Evolutionary conservation across 2,888 invertebrate species (phyloP), one percentile per base, ranked within the genome.

Genomic region (Oxycera nigricornis): DNA sequence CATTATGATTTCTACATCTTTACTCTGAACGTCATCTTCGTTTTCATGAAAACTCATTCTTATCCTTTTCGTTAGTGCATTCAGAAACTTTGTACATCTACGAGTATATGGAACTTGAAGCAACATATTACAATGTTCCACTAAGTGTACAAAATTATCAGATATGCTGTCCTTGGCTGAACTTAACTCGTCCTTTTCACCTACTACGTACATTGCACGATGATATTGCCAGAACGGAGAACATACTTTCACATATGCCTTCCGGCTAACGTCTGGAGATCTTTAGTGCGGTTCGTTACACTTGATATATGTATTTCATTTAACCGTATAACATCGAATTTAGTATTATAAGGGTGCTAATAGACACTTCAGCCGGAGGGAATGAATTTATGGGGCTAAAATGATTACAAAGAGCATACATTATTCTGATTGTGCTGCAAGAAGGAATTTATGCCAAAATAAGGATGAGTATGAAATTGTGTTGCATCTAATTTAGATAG

Each of bases 281-380:
- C 75, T 78, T 78, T 78, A 77, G 78, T 78, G 79, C 75, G 79
- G 79, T 79, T 79, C 79, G 79, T 79, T 79, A 79, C 78, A 78
- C 79, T 79, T 79, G 79, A 79, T 78, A 78, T 79, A 79, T 78
- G 79, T 76, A 78, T 78, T 79, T 79, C 78, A 79, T 79, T 78
- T 79, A 77, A 78, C 78, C 77, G 76, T 78, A 65, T 65, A 65
- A 65, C 65, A 73, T 65, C 41, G 65, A 80, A 79, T 82, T 79
- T 80, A 80, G 81, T 81, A 82, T 80, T 79, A 80, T 79, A 80
- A 82, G 83, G 81, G 83, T 81, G 82, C 82, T 83, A 83, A 83
- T 82, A 83, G 83, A 82, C 82, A 82, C 79, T 80, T 77, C 77
- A 77, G 28, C 77, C 76, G 59, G 74, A 77, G 62, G 61, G 79